Conservation (phyloP, 2,113 vertebrate species). For the Dipodomys ordii region DNA sequence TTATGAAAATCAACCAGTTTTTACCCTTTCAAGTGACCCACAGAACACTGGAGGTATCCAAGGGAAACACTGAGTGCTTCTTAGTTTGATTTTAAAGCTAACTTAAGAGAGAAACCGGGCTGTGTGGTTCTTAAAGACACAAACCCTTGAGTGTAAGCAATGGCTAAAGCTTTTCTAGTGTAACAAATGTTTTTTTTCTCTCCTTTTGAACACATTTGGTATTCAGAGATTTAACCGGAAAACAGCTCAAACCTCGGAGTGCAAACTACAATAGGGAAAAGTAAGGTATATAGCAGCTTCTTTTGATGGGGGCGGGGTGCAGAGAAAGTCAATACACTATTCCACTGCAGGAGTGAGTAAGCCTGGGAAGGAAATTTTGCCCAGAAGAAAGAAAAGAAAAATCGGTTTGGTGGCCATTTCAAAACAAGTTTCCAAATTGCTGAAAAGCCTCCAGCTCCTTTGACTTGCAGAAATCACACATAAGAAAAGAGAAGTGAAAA, state of each 20-base stretch:
- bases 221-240: conserved; percentile 60
- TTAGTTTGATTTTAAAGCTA: conserved; percentile 67
- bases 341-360: background rate
- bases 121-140: conserved; percentile 57
- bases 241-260: conserved; percentile 51
- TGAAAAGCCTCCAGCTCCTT: conserved; percentile 48
- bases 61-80: conserved; percentile 48
- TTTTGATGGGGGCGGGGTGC: conserved; percentile 56
- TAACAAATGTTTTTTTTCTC: conserved; percentile 50
- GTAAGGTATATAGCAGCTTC: conserved; percentile 44
- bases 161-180: conserved; percentile 15
- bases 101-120: conserved; percentile 5
- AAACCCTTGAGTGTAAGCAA: background rate
- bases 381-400: background rate
- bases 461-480: conserved; percentile 77
- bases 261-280: conserved; percentile 54
- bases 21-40: conserved; percentile 66
- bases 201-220: background rate
- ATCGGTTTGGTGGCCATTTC: conserved; percentile 70
- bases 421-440: conserved; percentile 75
- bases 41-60: conserved; percentile 57
- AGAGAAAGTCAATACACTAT: conserved; percentile 56
- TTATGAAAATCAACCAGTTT: conserved; percentile 58
- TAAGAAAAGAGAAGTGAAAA: conserved; percentile 74
- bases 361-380: conserved; percentile 63